Conservation (phyloP, 2,888 invertebrate genomes). For the Uloborus plumipes region DNA sequence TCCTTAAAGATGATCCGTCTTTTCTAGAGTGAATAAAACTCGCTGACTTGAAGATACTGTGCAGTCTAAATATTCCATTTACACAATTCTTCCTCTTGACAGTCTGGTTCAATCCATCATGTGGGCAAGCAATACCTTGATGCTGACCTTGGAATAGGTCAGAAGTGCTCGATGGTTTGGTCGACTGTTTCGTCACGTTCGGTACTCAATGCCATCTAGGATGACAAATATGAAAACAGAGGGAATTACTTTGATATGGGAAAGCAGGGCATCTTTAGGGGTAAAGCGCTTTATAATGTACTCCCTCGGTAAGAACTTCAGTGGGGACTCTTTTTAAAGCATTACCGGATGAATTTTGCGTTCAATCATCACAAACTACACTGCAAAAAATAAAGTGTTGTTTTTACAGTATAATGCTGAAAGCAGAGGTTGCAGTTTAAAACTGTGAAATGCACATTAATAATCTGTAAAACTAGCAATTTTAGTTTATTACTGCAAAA, state of each 20-base stretch:
- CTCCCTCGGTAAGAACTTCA: no score
- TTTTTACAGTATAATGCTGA: no score
- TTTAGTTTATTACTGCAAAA: no score
- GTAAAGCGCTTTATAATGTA: no score
- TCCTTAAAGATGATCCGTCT: conserved; percentile 17
- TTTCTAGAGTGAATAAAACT: conserved; percentile 25
- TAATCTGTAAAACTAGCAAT: no score
- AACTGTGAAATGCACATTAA: no score
- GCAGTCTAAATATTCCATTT: conserved; percentile 34
- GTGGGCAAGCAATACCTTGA: conserved; percentile 5
- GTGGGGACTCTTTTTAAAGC: no score
- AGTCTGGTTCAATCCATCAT: conserved; percentile 26
- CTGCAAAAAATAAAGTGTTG: no score
- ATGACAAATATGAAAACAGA: conserved; percentile 31
- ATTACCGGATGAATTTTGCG: no score
- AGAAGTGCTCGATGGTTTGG: conserved; percentile 13
- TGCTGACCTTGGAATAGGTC: conserved; percentile 17
- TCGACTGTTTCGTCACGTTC: conserved; percentile 43
- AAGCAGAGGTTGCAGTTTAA: no score
- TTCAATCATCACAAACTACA: no score
- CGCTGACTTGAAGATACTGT: conserved; percentile 21
- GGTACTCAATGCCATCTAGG: conserved; percentile 26
- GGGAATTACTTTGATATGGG: background rate
- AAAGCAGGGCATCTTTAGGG: no score
- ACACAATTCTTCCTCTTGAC: conserved; percentile 25